Percentiles rank a stretch among this genome's conserved stretches.
phyloP scores from a whole-genome alignment of 2,113 vertebrate genomes.

The Dolichallabes microphthalmus region DNA sequence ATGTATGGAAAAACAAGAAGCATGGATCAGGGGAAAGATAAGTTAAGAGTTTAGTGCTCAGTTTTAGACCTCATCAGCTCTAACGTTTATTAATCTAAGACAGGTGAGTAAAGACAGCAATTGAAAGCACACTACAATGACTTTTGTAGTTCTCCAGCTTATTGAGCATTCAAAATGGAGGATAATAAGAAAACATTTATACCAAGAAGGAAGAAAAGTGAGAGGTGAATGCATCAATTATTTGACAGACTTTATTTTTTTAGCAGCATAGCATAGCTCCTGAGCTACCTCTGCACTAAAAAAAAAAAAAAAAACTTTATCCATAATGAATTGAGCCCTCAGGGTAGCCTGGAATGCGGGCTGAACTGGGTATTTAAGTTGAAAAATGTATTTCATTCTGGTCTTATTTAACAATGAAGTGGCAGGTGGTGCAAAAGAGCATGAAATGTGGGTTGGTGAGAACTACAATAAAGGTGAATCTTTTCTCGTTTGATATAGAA shows the following conservation, averaged over 20 bases:
- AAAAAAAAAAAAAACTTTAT: conserved; percentile 54
- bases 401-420: conserved; percentile 44
- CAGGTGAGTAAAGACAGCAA: conserved; percentile 39
- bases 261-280: conserved; percentile 48
- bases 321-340: conserved; percentile 61
- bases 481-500: not conserved
- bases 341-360: conserved; percentile 49
- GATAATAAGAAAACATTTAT: conserved; percentile 41
- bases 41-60: conserved; percentile 58
- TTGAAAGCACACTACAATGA: conserved; percentile 42
- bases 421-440: conserved; percentile 13
- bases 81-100: conserved; percentile 48
- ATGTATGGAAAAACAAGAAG: conserved; percentile 57
- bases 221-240: conserved; percentile 44
- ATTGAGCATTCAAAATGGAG: conserved; percentile 19
- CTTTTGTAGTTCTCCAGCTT: conserved; percentile 1
- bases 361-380: conserved; percentile 41
- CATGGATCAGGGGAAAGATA: conserved; percentile 56
- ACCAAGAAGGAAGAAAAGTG: conserved; percentile 29
- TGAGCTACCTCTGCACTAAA: conserved; percentile 48
- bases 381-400: conserved; percentile 53
- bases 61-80: conserved; percentile 36
- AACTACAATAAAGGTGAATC: conserved; percentile 29
- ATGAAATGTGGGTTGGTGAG: conserved; percentile 13
- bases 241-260: conserved; percentile 51